Evolutionary conservation across 2,113 vertebrate genomes (phyloP).

Genomic region (Phylloscopus trochilus): DNA sequence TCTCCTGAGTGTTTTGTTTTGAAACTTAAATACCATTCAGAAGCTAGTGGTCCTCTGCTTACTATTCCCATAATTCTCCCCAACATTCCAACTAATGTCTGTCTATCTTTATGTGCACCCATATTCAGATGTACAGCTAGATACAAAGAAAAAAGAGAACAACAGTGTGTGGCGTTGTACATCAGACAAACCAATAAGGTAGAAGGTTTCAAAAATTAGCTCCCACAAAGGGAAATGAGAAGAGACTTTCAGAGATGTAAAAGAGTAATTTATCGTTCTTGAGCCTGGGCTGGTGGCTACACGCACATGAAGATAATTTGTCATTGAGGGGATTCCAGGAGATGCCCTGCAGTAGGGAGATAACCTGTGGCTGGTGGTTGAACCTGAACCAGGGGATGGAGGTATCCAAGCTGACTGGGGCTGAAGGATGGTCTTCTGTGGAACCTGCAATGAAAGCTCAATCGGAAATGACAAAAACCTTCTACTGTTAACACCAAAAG

Average conservation of each 20-base stretch:
- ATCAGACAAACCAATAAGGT: neutral
- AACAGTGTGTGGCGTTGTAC: neutral
- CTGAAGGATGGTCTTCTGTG: neutral
- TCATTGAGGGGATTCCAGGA: neutral
- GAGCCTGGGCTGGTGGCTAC: neutral
- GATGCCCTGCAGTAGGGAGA: neutral
- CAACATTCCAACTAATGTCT: neutral
- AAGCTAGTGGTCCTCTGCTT: neutral
- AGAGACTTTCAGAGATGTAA: neutral
- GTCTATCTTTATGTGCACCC: neutral
- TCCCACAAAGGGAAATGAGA: neutral
- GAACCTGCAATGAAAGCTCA: accelerated
- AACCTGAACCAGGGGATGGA: neutral
- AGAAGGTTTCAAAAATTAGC: neutral
- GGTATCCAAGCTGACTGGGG: neutral
- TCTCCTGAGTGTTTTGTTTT: neutral
- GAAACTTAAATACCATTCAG: neutral
- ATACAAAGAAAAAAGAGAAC: neutral
- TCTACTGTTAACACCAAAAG: neutral
- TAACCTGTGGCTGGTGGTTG: accelerated
- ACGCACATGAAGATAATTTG: accelerated
- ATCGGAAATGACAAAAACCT: neutral
- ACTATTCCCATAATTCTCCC: neutral
- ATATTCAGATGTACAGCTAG: neutral
- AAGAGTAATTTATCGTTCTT: neutral